phyloP scores from a whole-genome alignment of 2,888 invertebrate species.

The Pemphredon lugubris region DNA sequence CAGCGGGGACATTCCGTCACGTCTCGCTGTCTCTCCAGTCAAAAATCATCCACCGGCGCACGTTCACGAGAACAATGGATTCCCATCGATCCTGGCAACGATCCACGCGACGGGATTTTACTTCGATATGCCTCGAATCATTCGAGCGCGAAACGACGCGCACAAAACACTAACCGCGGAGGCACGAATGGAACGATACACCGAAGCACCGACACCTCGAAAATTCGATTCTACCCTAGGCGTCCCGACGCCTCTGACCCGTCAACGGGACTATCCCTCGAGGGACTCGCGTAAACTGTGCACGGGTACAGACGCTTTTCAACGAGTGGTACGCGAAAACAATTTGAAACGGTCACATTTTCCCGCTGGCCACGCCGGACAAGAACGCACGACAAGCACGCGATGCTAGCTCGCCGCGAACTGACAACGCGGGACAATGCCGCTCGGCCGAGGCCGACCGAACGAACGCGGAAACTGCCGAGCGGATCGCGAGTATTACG shows the following conservation, averaged over 20 bases:
- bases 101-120: constrained; percentile 6
- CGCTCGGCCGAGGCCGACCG: constrained; percentile 68
- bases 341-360: constrained; percentile 58
- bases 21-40: constrained; percentile 27
- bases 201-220: neutral
- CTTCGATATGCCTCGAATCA: neutral
- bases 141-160: constrained; percentile 16
- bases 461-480: constrained; percentile 72
- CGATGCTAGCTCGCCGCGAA: constrained; percentile 78
- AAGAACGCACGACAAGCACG: constrained; percentile 53
- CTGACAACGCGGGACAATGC: constrained; percentile 74
- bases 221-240: neutral
- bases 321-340: constrained; percentile 7
- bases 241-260: neutral
- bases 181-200: neutral
- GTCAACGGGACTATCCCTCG: too few relatives aligned
- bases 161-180: neutral
- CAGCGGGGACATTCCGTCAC: constrained; percentile 52
- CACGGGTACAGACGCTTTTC: too few relatives aligned
- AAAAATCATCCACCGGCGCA: constrained; percentile 30
- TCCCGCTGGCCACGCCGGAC: constrained; percentile 47
- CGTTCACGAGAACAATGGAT: neutral
- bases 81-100: neutral
- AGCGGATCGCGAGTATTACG: constrained; percentile 58
- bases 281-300: too few relatives aligned